Base-by-base conservation (phyloP, 2,113 vertebrate species). In the Brienomyrus longianalis region DNA sequence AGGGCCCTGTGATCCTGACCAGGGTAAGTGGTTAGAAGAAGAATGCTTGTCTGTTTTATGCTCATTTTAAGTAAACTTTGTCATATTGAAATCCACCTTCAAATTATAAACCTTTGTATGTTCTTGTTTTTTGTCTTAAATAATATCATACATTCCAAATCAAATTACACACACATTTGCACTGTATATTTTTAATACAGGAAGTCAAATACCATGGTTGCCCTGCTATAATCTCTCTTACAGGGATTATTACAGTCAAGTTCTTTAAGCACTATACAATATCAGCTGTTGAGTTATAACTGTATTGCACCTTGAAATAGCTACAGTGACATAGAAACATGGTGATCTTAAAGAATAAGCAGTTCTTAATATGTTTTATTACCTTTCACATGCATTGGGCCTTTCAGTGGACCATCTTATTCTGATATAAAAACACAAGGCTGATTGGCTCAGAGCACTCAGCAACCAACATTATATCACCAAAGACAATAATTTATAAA, bases 401-500 rank as follows among this genome's bases (percentile, higher is more conserved):
- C 62, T 11, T 70, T 70, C 27, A 31, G 66, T 70, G n/a, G 66
- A 70, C 27, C 27, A 70, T 31, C 62, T 70, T 31, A 31, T 31
- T 13, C 62, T 66, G 62, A 66, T 50, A 85, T 45, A 86, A 86
- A 86, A 86, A n/a, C 47, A 1, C 19, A 39, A 83, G 21, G 0
- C 83, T 70, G n/a, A 31, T 70, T 27, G 3, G 11, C 17, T 70
- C 66, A 31, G 66, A 70, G 27, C 11, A 31, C 66, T 70, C 27
- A 70, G 66, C n/a, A 70, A 86, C 48, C 11, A 47, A 21, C 11
- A 48, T 35, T 31, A 52, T 51, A 15, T 51, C n/a, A 27, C 84
- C n/a, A 86, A 51, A 86, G 48, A 86, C 84, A 86, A n/a, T 86
- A 15, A 50, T 86, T n/a, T 51, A 51, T 23, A 86, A 86, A 86